phyloP scores from a whole-genome alignment of 2,888 invertebrate genomes.

The Pardosa pseudoannulata region DNA sequence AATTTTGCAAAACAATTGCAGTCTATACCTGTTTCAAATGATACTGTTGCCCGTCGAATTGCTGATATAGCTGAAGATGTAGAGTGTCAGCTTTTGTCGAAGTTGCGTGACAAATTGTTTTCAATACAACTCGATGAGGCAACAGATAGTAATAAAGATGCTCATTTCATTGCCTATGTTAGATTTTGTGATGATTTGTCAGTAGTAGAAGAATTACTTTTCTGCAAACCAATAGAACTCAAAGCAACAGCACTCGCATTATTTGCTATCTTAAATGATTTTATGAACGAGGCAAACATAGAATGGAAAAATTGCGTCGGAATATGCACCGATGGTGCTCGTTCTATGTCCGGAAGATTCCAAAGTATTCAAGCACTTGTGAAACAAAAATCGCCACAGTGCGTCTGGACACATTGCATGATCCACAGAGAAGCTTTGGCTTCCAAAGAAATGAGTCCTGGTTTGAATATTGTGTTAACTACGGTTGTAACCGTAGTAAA shows the following conservation, averaged over 20 bases:
- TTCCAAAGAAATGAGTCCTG: too few species aligned
- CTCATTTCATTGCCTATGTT: conserved; percentile 32
- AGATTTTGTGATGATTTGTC: conserved; percentile 36
- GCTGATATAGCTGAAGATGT: conserved; percentile 45
- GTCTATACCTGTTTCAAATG: conserved; percentile 36
- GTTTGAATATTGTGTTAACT: too few species aligned
- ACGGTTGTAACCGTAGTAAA: too few species aligned
- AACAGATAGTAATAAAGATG: conserved; percentile 43
- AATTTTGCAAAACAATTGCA: conserved; percentile 21
- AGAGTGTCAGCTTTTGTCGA: conserved; percentile 31
- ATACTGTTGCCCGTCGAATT: conserved; percentile 37
- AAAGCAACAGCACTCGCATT: conserved; percentile 30
- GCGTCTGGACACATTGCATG: too few species aligned
- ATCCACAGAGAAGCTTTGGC: too few species aligned
- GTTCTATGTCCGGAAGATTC: conserved; percentile 56
- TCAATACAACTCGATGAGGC: conserved; percentile 23
- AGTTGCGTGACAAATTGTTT: conserved; percentile 7
- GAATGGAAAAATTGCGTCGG: conserved; percentile 55
- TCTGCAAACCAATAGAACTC: conserved; percentile 37
- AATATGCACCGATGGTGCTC: conserved; percentile 55
- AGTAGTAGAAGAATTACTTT: conserved; percentile 34
- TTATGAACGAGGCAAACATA: conserved; percentile 47
- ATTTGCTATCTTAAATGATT: conserved; percentile 35
- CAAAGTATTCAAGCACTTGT: too few species aligned
- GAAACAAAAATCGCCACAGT: too few species aligned